A percentile compares a stretch with the other conserved stretches of the same genome.
Conservation (phyloP, 2,888 invertebrate genomes). For the Drosophila prolongata region DNA sequence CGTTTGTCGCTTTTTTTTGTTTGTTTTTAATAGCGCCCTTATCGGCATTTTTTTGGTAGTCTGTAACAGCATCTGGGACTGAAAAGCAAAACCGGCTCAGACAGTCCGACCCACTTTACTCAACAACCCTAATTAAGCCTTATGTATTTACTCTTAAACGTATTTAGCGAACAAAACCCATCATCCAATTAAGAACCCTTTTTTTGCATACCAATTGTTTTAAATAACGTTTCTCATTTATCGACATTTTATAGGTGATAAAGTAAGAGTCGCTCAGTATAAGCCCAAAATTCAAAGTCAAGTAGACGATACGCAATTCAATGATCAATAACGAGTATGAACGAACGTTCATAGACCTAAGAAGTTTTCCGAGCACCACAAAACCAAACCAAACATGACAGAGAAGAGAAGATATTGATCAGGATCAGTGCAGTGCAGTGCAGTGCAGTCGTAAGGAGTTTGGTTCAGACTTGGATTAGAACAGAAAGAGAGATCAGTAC, state of each 20-base stretch:
- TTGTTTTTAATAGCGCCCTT: conserved; percentile 17
- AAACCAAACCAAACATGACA: conserved; percentile 66
- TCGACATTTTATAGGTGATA: conserved; percentile 83
- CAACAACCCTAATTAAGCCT: conserved; percentile 15
- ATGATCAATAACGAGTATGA: conserved; percentile 75
- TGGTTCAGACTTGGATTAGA: conserved; percentile 35
- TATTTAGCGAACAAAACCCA: conserved; percentile 56
- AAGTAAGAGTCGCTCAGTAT: conserved; percentile 79
- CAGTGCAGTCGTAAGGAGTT: conserved; percentile 34
- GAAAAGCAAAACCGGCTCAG: conserved; percentile 22
- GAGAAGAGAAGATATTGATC: conserved; percentile 48
- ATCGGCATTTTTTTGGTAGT: conserved; percentile 31
- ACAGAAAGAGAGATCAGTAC: conserved; percentile 18
- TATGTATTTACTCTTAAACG: conserved; percentile 47
- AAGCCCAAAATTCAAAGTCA: conserved; percentile 79
- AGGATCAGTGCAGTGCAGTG: conserved; percentile 57
- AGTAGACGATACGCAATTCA: conserved; percentile 78
- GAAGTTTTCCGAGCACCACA: conserved; percentile 77
- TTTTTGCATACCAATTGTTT: conserved; percentile 59
- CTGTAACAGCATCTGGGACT: conserved; percentile 38
- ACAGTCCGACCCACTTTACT: conserved; percentile 17
- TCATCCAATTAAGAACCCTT: conserved; percentile 51
- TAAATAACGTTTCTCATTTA: conserved; percentile 82
- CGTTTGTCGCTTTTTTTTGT: conserved; percentile 6
- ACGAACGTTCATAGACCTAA: conserved; percentile 69